phyloP scores from a whole-genome alignment of 2,113 vertebrate genomes.

The Xyrauchen texanus region DNA sequence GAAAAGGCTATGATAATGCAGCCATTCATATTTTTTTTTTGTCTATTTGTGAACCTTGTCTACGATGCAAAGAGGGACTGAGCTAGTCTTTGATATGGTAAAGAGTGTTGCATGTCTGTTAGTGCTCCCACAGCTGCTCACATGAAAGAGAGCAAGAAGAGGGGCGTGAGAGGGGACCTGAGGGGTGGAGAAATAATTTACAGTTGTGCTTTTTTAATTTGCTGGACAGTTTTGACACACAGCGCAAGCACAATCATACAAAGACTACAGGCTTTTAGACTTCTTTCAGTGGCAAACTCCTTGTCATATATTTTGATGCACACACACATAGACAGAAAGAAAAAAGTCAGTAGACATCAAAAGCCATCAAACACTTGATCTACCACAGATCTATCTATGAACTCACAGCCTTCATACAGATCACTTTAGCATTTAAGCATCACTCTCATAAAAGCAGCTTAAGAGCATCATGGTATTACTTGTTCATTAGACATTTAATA shows the following conservation, averaged over 20 bases:
- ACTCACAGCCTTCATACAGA: not conserved
- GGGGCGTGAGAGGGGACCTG: not conserved
- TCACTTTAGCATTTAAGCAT: slow-evolving; percentile 27
- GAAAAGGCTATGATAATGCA: not conserved
- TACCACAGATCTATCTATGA: not conserved
- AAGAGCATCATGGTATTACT: not conserved
- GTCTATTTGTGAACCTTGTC: slow-evolving; percentile 19
- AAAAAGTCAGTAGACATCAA: not conserved
- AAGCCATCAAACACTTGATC: slow-evolving; percentile 9
- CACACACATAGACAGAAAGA: not conserved
- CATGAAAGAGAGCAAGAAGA: slow-evolving; percentile 19
- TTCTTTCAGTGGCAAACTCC: not conserved
- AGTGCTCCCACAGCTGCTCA: not conserved
- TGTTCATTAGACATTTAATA: slow-evolving; percentile 20
- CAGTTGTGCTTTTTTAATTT: slow-evolving; percentile 22
- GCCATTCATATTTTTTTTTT: slow-evolving; percentile 1
- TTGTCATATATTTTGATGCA: slow-evolving; percentile 2
- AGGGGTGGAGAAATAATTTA: slow-evolving; percentile 31
- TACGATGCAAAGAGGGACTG: not conserved
- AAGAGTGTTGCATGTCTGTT: slow-evolving; percentile 21
- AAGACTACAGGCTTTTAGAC: not conserved
- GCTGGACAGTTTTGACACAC: slow-evolving; percentile 6
- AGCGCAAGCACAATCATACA: not conserved
- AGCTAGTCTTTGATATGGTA: slow-evolving; percentile 38
- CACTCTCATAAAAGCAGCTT: not conserved